Conservation (phyloP, 2,888 invertebrate species). For the Limnephilus marmoratus region DNA sequence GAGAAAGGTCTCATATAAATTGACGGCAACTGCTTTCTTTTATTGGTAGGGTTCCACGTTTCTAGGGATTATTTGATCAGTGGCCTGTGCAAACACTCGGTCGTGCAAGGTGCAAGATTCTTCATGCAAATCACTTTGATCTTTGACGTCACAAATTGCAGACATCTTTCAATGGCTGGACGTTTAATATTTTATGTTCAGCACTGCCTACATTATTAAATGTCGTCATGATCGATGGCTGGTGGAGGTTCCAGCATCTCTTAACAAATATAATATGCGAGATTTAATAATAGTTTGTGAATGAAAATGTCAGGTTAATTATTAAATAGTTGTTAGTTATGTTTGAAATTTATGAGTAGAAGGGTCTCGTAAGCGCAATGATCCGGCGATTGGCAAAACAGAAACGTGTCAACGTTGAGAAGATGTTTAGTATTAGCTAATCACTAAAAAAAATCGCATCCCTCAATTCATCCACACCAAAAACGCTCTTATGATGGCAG, state of each 20-base stretch:
- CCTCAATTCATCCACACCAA: too few relatives aligned
- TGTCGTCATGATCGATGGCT: neutral
- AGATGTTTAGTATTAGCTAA: neutral
- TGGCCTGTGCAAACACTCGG: neutral
- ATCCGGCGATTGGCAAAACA: neutral
- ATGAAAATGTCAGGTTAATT: neutral
- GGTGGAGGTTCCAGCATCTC: neutral
- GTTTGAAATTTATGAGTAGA: neutral
- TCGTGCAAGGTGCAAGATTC: slow-evolving; percentile 1
- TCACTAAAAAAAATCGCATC: too few relatives aligned
- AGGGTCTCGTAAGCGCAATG: neutral
- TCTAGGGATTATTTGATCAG: neutral
- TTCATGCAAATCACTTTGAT: neutral
- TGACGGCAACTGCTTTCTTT: neutral
- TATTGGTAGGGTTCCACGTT: neutral
- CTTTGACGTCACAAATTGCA: slow-evolving; percentile 2
- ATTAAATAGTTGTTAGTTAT: neutral
- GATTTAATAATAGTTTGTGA: neutral
- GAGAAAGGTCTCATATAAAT: neutral
- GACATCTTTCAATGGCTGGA: neutral
- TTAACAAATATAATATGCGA: neutral
- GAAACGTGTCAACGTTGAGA: neutral
- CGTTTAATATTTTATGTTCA: neutral
- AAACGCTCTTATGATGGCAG: too few relatives aligned
- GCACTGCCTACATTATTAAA: neutral